A percentile compares a stretch with the other conserved stretches of the same genome.
Conservation (phyloP, 1,140 invertebrate species). For the Drosophila yakuba region DNA sequence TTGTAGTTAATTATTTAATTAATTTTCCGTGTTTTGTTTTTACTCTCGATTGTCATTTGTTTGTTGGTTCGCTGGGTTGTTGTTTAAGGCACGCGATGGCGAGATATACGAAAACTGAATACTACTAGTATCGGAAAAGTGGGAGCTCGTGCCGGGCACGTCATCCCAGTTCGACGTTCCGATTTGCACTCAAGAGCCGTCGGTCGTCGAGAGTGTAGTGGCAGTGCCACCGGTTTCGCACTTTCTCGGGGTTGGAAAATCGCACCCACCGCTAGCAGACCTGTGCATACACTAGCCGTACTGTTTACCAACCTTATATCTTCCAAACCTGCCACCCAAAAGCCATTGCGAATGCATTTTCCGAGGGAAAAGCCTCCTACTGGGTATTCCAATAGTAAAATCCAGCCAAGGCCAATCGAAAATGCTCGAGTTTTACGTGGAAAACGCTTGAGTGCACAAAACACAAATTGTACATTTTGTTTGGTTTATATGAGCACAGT, state of each 20-base stretch:
- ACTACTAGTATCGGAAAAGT: neutral
- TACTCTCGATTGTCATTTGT: constrained; percentile 33
- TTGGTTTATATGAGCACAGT: constrained; percentile 5
- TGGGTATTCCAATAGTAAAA: neutral
- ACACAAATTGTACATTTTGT: neutral
- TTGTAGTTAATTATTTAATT: constrained; percentile 73
- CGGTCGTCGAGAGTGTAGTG: constrained; percentile 17
- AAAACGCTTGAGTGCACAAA: constrained; percentile 58
- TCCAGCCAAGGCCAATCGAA: constrained; percentile 32
- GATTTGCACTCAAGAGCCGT: constrained; percentile 68
- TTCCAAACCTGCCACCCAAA: neutral
- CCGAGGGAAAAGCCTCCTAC: constrained; percentile 1
- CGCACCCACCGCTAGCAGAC: constrained; percentile 8
- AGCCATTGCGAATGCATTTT: neutral
- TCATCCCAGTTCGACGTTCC: constrained; percentile 69
- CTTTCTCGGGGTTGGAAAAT: constrained; percentile 23
- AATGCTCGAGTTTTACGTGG: constrained; percentile 22
- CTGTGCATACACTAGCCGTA: constrained; percentile 21
- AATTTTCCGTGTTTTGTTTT: constrained; percentile 54
- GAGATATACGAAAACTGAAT: constrained; percentile 12
- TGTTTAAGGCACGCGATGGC: constrained; percentile 60
- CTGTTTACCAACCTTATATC: neutral
- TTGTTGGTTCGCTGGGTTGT: constrained; percentile 30
- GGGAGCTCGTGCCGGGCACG: constrained; percentile 56
- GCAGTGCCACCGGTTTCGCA: constrained; percentile 16